Conservation (phyloP, 2,888 invertebrate genomes). For the Rhogogaster chlorosoma region DNA sequence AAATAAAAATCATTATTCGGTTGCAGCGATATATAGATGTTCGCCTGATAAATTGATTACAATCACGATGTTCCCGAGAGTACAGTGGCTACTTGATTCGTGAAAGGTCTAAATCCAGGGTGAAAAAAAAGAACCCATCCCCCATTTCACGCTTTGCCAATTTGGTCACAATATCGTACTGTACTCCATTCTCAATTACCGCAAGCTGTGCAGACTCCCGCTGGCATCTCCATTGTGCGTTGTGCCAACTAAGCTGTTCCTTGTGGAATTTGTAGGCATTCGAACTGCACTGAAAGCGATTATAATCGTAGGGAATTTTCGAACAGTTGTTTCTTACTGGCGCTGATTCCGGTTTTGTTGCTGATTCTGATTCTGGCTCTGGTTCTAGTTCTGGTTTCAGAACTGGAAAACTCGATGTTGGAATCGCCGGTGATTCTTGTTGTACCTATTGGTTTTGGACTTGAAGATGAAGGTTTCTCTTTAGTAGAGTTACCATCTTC, state of each 20-base stretch:
- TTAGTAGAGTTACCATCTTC: not conserved
- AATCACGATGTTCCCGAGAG: not conserved
- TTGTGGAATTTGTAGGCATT: not conserved
- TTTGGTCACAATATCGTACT: not conserved
- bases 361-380: not conserved
- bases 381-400: not conserved
- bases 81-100: not conserved
- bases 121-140: not conserved
- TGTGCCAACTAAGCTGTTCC: not conserved
- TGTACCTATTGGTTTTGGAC: not conserved
- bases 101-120: not conserved
- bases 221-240: not conserved
- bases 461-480: not conserved
- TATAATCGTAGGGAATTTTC: not conserved
- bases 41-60: not conserved
- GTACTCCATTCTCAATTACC: conserved; percentile 26
- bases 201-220: not conserved
- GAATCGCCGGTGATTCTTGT: not conserved
- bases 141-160: not conserved
- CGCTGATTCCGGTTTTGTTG: not conserved
- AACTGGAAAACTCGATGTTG: not conserved
- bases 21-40: not conserved
- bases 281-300: not conserved
- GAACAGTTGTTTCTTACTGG: not conserved
- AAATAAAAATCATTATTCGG: conserved; percentile 13